Base-by-base conservation (phyloP, 2,888 invertebrate species). In the Germaria angustata region DNA sequence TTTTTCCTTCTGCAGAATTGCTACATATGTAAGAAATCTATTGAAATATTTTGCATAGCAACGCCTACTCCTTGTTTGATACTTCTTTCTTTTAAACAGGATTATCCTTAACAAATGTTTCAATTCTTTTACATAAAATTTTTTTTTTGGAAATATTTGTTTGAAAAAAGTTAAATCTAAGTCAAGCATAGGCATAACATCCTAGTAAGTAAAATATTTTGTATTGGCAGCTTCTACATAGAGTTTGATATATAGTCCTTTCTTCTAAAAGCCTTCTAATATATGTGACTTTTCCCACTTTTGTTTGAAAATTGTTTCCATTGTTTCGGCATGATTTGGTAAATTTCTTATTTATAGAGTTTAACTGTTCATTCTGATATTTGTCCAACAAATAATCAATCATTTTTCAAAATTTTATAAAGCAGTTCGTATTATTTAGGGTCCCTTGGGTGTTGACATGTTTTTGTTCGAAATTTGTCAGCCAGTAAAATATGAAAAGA, bases 101-200 rank as follows among this genome's bases (percentile, higher is more conserved):
- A 88, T 89, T 87, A 89, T 87, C 87, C 86, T 84, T 86, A 84
- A 59, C 89, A 88, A 89, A 88, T 88, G 87, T 73, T 61, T 15
- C 5, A 34, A 9, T 15, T 66, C 39, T 17, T 36, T 65, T 34
- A 15, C 8, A 15, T 49, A 49, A 0, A 9, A 11, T 39, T 28
- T 53, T 34, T 53, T 20, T 39, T 77, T 51, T 34, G 17, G 41
- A 22, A 51, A 20, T 13, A 20, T 36, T 72, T 77, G 0, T 51
- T 53, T 59, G 13, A 17, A 15, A 51, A 57, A 53, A 53, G n/a
- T 28, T 61, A 51, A 7, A 22, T n/a, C 49, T 49, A n/a, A 41
- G 44, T 36, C n/a, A 20, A 24, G 6, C 28, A 5, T 3, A 51
- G 36, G 53, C 65, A 20, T 66, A 44, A 41, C 17, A 55, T 46